phyloP scores from a whole-genome alignment of 2,888 invertebrate genomes.

The Ecliptopera silaceata region DNA sequence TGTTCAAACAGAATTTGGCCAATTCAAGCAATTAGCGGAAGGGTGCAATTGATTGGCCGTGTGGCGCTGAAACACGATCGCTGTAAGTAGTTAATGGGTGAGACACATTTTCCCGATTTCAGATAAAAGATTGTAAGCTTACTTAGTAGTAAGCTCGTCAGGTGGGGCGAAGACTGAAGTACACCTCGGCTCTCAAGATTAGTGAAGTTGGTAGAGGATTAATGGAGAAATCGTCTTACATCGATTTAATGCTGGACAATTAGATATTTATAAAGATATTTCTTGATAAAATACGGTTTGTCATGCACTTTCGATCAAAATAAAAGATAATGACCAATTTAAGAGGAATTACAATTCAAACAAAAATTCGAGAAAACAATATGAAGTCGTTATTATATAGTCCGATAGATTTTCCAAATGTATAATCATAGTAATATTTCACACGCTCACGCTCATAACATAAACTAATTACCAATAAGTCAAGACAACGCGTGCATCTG shows the following conservation, averaged over 20 bases:
- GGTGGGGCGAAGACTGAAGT: not conserved
- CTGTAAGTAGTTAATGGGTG: not conserved
- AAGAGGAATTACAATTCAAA: not conserved
- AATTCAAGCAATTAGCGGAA: not conserved
- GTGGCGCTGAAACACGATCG: not conserved
- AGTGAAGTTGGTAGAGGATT: not conserved
- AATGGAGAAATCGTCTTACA: not conserved
- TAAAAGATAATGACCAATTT: not conserved
- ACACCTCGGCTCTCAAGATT: slow-evolving; percentile 4
- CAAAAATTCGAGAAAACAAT: not conserved
- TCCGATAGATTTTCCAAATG: slow-evolving; percentile 4
- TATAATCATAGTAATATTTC: slow-evolving; percentile 8
- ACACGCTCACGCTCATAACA: slow-evolving; percentile 55
- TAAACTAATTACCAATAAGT: slow-evolving; percentile 63
- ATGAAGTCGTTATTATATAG: not conserved
- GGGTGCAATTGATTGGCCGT: not conserved
- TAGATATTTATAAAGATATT: not conserved
- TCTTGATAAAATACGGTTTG: not conserved
- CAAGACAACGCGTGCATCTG: slow-evolving; percentile 61
- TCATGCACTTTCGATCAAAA: not conserved
- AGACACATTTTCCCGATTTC: not conserved
- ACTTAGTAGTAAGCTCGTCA: not conserved
- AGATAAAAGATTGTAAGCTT: not conserved
- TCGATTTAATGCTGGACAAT: not conserved
- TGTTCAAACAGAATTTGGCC: slow-evolving; percentile 1